Evolutionary conservation across 30 jellyfish, hydroid and myxozoan genomes (phyloP), one percentile per base, ranked within the genome.

Genomic region (Catostylus mosaicus): DNA sequence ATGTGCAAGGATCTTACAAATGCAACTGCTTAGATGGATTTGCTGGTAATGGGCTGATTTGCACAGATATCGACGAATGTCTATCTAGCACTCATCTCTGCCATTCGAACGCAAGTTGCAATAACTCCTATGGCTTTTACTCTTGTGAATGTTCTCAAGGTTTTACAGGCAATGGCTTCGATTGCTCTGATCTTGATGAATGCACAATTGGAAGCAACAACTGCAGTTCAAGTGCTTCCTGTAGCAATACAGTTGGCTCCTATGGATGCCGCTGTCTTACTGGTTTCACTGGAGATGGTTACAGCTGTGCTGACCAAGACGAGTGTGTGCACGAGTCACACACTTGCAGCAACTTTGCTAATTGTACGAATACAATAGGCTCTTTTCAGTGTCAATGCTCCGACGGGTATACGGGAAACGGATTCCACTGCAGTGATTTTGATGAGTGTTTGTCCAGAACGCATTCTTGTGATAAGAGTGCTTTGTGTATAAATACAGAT

Each of bases 271-370:
- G 30, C 12, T 87, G 96, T 30, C 32, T 30, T 43, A 33, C 31
- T 31, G 96, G 96, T 35, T 87, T 52, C 38, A 71, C 51, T 26
- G 96, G 96, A 54, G 66, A 73, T 70, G 96, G 96, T 27, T 16
- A 2, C 7, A n/a, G 11, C 45, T 87, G 96, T 46, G 43, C 18
- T 0, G 96, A 87, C 62, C 50, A 63, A 9, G 88, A 87, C 46
- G 96, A 87, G 70, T 87, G 96, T 31, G 12, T 12, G 33, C 27
- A 30, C 10, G 73, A 35, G n/a, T 14, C 31, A 1, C 66, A 51
- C 47, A 32, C 74, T 10, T 87, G 96, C 48, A 51, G 82, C 31
- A 7, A 10, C 3, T 47, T 50, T 40, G 91, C 91, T 10, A 34
- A 37, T 10, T 87, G 96, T 50, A 23, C 34, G 9, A 87, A 87